Conservation (phyloP, 1,140 invertebrate species). For the Drosophila quadrilineata region DNA sequence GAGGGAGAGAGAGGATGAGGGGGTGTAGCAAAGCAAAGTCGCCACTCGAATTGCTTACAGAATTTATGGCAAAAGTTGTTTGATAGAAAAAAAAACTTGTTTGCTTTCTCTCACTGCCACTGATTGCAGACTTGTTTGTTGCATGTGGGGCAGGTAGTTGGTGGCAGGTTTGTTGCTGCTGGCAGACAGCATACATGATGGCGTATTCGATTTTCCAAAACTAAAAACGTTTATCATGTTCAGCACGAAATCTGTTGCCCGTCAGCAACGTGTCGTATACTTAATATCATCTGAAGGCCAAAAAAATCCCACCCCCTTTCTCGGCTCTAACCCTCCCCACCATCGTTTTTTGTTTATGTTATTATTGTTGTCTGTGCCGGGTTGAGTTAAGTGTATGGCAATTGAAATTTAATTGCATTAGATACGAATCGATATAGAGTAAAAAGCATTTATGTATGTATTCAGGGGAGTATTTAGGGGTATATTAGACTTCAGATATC, state of each 20-base stretch:
- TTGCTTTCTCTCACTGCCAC: not conserved
- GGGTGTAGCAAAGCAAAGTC: not conserved
- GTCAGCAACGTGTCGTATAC: slow-evolving; percentile 46
- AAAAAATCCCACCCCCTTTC: too few relatives aligned
- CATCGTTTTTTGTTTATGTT: not conserved
- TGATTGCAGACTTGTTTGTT: not conserved
- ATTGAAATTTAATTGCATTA: slow-evolving; percentile 57
- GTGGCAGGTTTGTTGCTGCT: not conserved
- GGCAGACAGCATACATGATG: not conserved
- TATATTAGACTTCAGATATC: too few relatives aligned
- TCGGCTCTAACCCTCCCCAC: too few relatives aligned
- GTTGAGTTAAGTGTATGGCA: slow-evolving; percentile 15
- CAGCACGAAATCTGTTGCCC: slow-evolving; percentile 1
- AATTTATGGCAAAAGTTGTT: slow-evolving; percentile 4
- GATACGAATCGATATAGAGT: slow-evolving; percentile 21
- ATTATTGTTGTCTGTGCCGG: not conserved
- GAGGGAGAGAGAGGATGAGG: not conserved
- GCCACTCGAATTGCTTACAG: not conserved
- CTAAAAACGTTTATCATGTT: slow-evolving; percentile 53
- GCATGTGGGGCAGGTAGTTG: not conserved
- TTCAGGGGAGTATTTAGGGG: too few relatives aligned
- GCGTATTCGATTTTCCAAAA: not conserved
- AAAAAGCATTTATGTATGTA: too few relatives aligned
- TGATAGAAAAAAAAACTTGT: not conserved
- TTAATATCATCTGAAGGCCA: slow-evolving; percentile 25